A percentile compares a stretch with the other conserved stretches of the same genome.
These are phyloP conservation scores for Pseudachorutes palmiensis DNA, from an alignment of 1,140 invertebrate genomes.

Conservation along the genomic window DNA sequence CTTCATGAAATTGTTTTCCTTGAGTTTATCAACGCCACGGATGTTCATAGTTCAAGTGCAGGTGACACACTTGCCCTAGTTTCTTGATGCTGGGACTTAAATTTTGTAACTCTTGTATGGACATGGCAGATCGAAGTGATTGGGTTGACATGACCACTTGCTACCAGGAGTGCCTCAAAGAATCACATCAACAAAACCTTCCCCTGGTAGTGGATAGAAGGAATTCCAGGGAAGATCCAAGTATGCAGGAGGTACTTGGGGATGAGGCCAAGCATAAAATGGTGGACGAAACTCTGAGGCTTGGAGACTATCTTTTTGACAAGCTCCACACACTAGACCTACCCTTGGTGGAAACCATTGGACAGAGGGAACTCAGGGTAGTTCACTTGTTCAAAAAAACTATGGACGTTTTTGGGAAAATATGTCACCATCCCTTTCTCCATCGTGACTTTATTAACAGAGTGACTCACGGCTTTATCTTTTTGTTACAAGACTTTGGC, in stretches of 20 bases:
- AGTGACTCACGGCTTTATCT: constrained; percentile 23
- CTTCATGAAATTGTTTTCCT: too few species aligned
- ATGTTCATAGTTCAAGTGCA: too few species aligned
- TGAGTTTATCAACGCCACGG: too few species aligned
- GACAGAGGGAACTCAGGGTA: constrained; percentile 18
- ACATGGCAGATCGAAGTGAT: too few species aligned
- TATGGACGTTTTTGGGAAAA: constrained; percentile 19
- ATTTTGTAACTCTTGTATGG: too few species aligned
- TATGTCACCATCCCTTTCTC: constrained; percentile 27
- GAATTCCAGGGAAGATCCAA: background rate
- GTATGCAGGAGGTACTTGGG: background rate
- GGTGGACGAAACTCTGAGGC: constrained; percentile 25
- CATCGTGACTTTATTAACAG: constrained; percentile 19
- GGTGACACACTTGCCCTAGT: too few species aligned
- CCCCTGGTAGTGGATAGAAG: background rate
- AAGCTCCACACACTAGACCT: background rate
- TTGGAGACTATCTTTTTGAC: constrained; percentile 30
- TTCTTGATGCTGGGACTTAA: too few species aligned
- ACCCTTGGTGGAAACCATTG: background rate
- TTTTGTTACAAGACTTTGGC: constrained; percentile 25
- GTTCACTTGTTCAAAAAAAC: constrained; percentile 23
- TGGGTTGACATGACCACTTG: background rate
- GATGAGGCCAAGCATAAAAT: background rate
- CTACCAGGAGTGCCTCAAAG: constrained; percentile 4
- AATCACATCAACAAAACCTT: background rate